phyloP scores from a whole-genome alignment of 2,113 vertebrate genomes.

The Petromus typicus region DNA sequence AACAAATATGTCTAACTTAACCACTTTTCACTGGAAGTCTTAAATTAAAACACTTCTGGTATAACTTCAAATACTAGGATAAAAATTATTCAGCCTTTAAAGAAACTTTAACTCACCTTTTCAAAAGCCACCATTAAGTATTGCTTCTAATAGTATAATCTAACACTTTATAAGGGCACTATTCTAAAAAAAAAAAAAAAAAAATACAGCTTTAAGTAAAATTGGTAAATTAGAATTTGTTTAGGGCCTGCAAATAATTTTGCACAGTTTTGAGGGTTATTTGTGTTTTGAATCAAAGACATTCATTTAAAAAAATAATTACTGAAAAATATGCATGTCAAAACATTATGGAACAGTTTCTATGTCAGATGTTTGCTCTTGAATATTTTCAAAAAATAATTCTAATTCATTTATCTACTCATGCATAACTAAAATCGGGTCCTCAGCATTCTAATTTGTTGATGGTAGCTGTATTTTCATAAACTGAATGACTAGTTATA shows the following conservation, averaged over 20 bases:
- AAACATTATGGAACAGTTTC: slow-evolving; percentile 9
- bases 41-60: slow-evolving; percentile 32
- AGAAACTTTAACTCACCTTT: slow-evolving; percentile 7
- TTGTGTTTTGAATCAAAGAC: slow-evolving; percentile 41
- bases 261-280: neutral
- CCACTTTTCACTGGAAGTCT: neutral
- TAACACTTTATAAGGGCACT: slow-evolving; percentile 1
- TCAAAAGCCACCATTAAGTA: slow-evolving; percentile 41
- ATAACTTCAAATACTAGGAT: neutral
- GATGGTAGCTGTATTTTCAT: neutral
- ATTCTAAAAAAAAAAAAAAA: neutral
- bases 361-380: slow-evolving; percentile 11
- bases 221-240: slow-evolving; percentile 43
- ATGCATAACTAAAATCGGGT: neutral
- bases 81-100: neutral
- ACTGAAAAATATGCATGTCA: slow-evolving; percentile 37
- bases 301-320: slow-evolving; percentile 41
- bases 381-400: slow-evolving; percentile 7
- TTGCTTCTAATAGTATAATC: neutral
- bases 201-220: slow-evolving; percentile 37
- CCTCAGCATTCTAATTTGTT: neutral
- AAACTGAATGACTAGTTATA: neutral
- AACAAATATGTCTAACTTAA: neutral
- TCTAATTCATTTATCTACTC: neutral
- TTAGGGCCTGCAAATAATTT: slow-evolving; percentile 34